Base-by-base conservation (phyloP, 1,140 invertebrate genomes). In the Acromyrmex echinatior region DNA sequence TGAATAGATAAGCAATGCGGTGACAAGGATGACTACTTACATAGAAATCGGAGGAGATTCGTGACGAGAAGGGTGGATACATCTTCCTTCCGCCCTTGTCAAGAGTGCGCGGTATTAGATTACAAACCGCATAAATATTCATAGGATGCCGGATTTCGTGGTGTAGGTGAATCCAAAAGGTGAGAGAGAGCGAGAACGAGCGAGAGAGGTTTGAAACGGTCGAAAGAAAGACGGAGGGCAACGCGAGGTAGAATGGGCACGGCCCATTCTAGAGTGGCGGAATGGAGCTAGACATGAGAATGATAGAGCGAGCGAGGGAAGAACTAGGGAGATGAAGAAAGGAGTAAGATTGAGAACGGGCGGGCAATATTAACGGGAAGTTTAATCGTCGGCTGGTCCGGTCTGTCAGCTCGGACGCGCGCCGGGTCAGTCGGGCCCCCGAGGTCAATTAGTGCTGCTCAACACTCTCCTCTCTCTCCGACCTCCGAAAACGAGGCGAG, bases 371-470 rank as follows among this genome's bases (percentile, higher is more conserved):
- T 95, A 95, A 95, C 94, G 94, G 94, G 93, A 95, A 94, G 94
- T 95, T 95, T 95, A 94, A 94, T 94, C 93, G 93, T 93, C 88
- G 92, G 92, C 90, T 92, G 92, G 93, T 92, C 94, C 92, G 91
- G 92, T 90, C 92, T 94, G 94, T 93, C 92, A 94, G 93, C 93
- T 92, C 92, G 94, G 93, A 94, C 94, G 94, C 93, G 92, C 93
- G 94, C 92, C 93, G 93, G 94, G 94, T 95, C 94, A 95, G 93
- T 94, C 91, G 89, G 91, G 93, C 93, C 93, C 92, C 90, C 88
- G 92, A 95, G 94, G 94, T 95, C 94, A 94, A 95, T 95, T 95
- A 95, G 94, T 93, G 93, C 93, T 94, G 93, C 93, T 95, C 94
- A 95, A 94, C 94, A 95, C 93, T 95, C 93, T 92, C 90, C 92